Conservation (phyloP, 2,888 invertebrate species). For the Metopia argyrocephala region DNA sequence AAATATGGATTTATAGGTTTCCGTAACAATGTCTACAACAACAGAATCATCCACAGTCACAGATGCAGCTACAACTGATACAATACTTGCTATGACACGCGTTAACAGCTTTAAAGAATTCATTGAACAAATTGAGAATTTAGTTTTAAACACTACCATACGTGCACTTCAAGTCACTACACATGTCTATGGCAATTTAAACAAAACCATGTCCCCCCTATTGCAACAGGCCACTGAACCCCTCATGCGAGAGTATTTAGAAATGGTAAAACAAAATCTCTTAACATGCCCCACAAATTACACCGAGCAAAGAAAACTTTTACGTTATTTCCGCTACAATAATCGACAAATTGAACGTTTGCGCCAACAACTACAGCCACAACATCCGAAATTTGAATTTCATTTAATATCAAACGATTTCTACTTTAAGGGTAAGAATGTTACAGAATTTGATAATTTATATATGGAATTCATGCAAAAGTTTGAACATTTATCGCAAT, state of each 20-base stretch:
- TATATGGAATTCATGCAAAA: slow-evolving; percentile 65
- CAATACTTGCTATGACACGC: slow-evolving; percentile 1
- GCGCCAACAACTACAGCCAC: slow-evolving; percentile 51
- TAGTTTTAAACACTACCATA: slow-evolving; percentile 65
- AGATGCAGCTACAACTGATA: neutral
- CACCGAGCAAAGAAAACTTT: slow-evolving; percentile 61
- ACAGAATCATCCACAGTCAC: neutral
- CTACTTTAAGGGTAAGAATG: slow-evolving; percentile 56
- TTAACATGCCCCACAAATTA: slow-evolving; percentile 50
- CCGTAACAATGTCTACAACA: slow-evolving; percentile 25
- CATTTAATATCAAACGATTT: slow-evolving; percentile 66
- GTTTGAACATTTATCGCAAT: slow-evolving; percentile 58
- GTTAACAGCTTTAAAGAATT: slow-evolving; percentile 56
- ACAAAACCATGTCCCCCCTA: slow-evolving; percentile 38
- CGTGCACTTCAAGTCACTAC: slow-evolving; percentile 62
- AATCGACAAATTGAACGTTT: slow-evolving; percentile 63
- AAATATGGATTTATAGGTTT: slow-evolving; percentile 48
- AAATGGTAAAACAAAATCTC: slow-evolving; percentile 41
- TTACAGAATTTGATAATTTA: slow-evolving; percentile 66
- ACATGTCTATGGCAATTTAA: slow-evolving; percentile 63
- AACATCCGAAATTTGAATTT: slow-evolving; percentile 59
- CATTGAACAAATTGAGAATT: slow-evolving; percentile 57
- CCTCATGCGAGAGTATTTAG: slow-evolving; percentile 57
- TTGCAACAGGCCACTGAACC: slow-evolving; percentile 50
- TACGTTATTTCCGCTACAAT: slow-evolving; percentile 60